Percentiles rank a stretch among this genome's conserved stretches.
Conservation (phyloP, 23 tunicate species). For the Trididemnum clinides region DNA sequence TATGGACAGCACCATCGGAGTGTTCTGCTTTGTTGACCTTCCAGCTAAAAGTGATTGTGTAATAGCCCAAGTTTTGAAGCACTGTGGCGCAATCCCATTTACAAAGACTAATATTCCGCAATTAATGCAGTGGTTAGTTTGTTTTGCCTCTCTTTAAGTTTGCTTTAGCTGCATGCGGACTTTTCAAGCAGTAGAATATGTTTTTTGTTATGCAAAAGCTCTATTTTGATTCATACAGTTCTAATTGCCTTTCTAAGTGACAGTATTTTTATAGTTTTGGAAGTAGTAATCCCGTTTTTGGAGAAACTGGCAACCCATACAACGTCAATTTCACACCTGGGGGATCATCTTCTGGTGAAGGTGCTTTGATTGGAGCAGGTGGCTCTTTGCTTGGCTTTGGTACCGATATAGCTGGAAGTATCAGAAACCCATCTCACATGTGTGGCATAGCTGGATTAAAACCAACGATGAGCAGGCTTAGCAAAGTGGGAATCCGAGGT, state of each 20-base stretch:
- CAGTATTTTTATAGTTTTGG: conserved; percentile 54
- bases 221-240: no score
- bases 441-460: conserved; percentile 72
- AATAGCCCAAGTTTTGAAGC: conserved; percentile 62
- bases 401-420: conserved; percentile 76
- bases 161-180: no score
- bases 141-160: not conserved
- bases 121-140: conserved; percentile 50
- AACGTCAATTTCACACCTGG: conserved; percentile 56
- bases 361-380: conserved; percentile 50
- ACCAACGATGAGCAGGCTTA: conserved; percentile 54
- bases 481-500: conserved; percentile 29
- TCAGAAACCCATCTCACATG: conserved; percentile 59
- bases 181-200: not conserved
- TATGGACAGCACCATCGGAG: conserved; percentile 38
- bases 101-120: conserved; percentile 67
- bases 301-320: conserved; percentile 48
- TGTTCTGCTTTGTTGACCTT: not conserved
- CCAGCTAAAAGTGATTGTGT: conserved; percentile 50
- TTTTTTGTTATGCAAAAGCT: not conserved
- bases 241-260: no score
- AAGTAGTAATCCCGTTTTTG: conserved; percentile 64
- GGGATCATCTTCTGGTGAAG: conserved; percentile 68
- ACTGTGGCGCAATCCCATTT: conserved; percentile 82
- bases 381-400: conserved; percentile 69